Evolutionary conservation across 2,888 invertebrate genomes (phyloP), one percentile per base, ranked within the genome.

Genomic region (Gari tellinella): DNA sequence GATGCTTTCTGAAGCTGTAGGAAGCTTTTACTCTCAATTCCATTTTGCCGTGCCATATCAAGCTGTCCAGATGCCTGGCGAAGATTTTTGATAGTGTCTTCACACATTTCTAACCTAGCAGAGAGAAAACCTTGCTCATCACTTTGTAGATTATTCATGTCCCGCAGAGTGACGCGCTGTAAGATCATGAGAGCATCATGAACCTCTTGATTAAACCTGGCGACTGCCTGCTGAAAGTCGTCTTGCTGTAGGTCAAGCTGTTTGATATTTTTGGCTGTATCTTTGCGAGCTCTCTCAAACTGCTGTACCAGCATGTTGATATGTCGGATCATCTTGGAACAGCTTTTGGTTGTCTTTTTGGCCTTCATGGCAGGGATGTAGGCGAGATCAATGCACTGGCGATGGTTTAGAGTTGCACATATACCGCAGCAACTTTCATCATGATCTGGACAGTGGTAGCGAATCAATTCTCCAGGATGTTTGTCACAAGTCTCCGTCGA

Each of bases 301-400:
- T 78, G 70, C 19, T 26, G 51, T 12, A 46, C 61, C 10, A 78
- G 60, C 41, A 21, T 61, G 37, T 56, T 70, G 19, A 78, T 74
- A 12, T 70, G 70, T 61, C 70, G 70, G 5, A 74, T 61, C 66
- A 70, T 70, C 0, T 40, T 25, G 12, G 55, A 26, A 17, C 73
- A 70, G 45, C 55, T 69, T 37, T 68, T 78, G 43, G 60, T 73
- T 1, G 67, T 78, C 63, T 78, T 48, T 46, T 78, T 73, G 1
- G 67, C 56, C 21, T 78, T 66, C 17, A 78, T 70, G 17, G 73
- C 70, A n/a, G 78, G 78, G 21, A 78, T 78, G 43, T 67, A 78
- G 19, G 61, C 40, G 14, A 78, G 57, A 5, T 58, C 61, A 8
- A 57, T 46, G 37, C 78, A 78, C 19, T 43, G 49, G n/a, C 78